Evolutionary conservation across 23 tunicate genomes (phyloP), one percentile per base, ranked within the genome.

Genomic region (Ascidia mentula): DNA sequence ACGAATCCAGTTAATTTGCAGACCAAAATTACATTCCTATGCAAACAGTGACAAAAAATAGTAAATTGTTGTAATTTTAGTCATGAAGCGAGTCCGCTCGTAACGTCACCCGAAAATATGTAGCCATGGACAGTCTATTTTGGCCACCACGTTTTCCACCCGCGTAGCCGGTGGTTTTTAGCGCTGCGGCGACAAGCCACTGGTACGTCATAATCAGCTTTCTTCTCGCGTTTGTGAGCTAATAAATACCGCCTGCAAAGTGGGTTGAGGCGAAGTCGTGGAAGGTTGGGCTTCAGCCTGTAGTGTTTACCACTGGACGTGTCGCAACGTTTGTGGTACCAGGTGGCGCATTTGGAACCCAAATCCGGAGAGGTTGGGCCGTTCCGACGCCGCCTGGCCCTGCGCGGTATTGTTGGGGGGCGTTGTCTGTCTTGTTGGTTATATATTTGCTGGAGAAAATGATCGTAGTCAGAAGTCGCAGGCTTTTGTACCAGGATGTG

Each of bases 321-420:
- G 24, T 26, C 65, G 65, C 24, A 9, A 53, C 24, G 65, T 53
- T 53, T 53, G 65, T 53, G 65, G 65, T 53, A 53, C 65, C 65
- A 53, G 65, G 28, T 9, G 65, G 65, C 24, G 65, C 65, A 53
- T 3, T 20, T 20, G 65, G 65, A 3, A 3, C 13, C 7, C 28
- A 26, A 9, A 1, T 53, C 28, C 28, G 65, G 28, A 5, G 28
- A 28, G 7, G 28, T 28, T 12, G 65, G 65, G 65, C 65, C 12
- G 65, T 53, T 28, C 65, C 13, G 65, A 53, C 65, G 65, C 65
- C 65, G 65, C 65, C 65, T 53, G 65, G 65, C 13, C 65, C 65
- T 9, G 65, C 22, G 24, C 22, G 65, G 13, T 53, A 28, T 53
- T 53, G 22, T 26, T 53, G 65, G 22, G n/a, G 65, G 65, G 65